Evolutionary conservation across 2,113 vertebrate genomes (phyloP), one percentile per base, ranked within the genome.

Genomic region (Seriola dumerili): DNA sequence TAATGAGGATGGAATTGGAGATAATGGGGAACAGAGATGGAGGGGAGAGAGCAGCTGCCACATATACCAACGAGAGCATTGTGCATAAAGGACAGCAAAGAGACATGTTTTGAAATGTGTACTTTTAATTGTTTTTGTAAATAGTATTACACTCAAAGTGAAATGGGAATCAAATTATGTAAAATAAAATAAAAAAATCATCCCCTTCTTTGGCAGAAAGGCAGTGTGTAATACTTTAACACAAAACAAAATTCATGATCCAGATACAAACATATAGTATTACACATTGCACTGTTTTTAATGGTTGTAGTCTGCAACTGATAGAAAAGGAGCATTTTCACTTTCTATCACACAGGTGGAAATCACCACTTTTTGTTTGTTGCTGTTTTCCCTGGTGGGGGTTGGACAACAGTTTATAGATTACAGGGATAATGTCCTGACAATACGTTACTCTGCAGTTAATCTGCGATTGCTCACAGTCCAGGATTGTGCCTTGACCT

Each of bases 401-500:
- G 40, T 29, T 3, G 14, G 58, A 62, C 10, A 36, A 54, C 36
- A 62, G 52, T 89, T 70, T 80, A n/a, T 76, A 74, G 40, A 68
- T 81, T 74, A 61, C 2, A 10, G 19, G 70, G 52, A 66, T 62
- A 59, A 75, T 29, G 70, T 73, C 84, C 57, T 14, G 19, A 29
- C 2, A 21, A 48, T 63, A 63, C 16, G 9, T 87, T 65, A 76
- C 73, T 69, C 70, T 72, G 17, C 34, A 4, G 48, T 13, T 91
- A 91, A 93, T 91, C 92, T 77, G 87, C 11, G 6, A 13, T 83
- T 64, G 86, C 77, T 85, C 79, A 70, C 54, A 3, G 76, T 78
- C 42, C 46, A 48, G 82, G 87, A 90, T 85, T 91, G 90, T 77
- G 67, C 48, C 72, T 68, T 72, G 91, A 92, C 93, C 93, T 93